Evolutionary conservation across 2,888 invertebrate genomes (phyloP).

Genomic region (Ctenicera cuprea): DNA sequence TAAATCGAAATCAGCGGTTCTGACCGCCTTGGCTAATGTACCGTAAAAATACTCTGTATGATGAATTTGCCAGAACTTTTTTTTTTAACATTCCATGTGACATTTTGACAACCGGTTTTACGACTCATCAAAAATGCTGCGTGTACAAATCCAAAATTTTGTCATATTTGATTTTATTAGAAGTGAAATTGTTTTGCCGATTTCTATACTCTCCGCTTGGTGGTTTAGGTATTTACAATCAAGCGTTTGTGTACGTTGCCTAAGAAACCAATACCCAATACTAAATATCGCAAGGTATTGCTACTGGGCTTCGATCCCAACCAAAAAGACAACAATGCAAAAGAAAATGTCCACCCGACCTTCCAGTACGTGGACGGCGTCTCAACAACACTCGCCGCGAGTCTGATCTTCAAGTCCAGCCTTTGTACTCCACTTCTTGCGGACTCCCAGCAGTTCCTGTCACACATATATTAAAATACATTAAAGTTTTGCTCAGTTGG

Average conservation of each 20-base stretch:
- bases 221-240: constrained; percentile 2
- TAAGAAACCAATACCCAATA: constrained; percentile 40
- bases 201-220: background rate
- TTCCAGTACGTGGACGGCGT: constrained; percentile 65
- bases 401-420: constrained; percentile 61
- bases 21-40: constrained; percentile 53
- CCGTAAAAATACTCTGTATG: constrained; percentile 51
- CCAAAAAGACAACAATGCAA: constrained; percentile 58
- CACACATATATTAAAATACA: constrained; percentile 69
- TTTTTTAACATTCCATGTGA: constrained; percentile 28
- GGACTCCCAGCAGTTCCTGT: constrained; percentile 65
- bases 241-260: constrained; percentile 33
- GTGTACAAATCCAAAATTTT: constrained; percentile 17
- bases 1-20: constrained; percentile 52
- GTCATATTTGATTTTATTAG: background rate
- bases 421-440: constrained; percentile 66
- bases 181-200: background rate
- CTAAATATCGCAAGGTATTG: constrained; percentile 42
- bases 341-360: constrained; percentile 66
- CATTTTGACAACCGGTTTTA: constrained; percentile 33
- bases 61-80: constrained; percentile 47
- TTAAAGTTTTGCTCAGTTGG: constrained; percentile 57
- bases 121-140: constrained; percentile 12
- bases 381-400: constrained; percentile 60
- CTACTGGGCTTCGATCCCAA: constrained; percentile 55